Evolutionary conservation across 2,113 vertebrate genomes (phyloP), one percentile per base, ranked within the genome.

Genomic region (Melanotaenia duboulayi): DNA sequence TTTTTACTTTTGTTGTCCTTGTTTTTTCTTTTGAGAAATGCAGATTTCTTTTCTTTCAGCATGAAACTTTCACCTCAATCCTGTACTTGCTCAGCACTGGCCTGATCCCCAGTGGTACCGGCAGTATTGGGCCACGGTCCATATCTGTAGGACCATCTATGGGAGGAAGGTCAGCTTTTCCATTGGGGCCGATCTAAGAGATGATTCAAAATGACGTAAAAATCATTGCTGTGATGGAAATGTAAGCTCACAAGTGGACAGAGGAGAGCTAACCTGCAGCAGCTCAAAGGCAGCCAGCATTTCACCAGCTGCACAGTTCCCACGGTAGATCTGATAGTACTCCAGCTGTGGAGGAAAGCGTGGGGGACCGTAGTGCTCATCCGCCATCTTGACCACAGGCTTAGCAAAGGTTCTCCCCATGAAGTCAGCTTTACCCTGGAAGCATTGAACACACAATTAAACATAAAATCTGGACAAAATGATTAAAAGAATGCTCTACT

Each of bases 371-470:
- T 99, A 99, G 1, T 93, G 92, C 74, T 99, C 97, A 0, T 98
- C 95, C 0, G 96, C 95, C 97, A 99, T 99, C 91, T 98, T 99
- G 66, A 98, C 97, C 72, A 97, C 84, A 0, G 97, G 97, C 55
- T 99, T 99, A 78, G 97, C 97, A 1, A 99, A 99, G 0, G 97
- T 98, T 71, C 97, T 93, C 17, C 97, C 97, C 95, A 99, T 99
- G 91, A 99, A 99, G 70, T 99, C 97, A 0, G 96, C 96, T 93
- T 99, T 99, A 32, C 97, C 97, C 97, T 99, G 65, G 8, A 63
- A 80, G 39, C 28, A 80, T 1, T 52, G 0, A 12, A 28, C 7
- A 22, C 4, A 12, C 7, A 17, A 20, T 10, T 13, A 58, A 50
- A 50, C 25, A 28, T 17, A 0, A 76, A 28, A 40, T 70, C 20